Base-by-base conservation (phyloP, 2,797 vertebrate species). In the Silurus aristotelis region DNA sequence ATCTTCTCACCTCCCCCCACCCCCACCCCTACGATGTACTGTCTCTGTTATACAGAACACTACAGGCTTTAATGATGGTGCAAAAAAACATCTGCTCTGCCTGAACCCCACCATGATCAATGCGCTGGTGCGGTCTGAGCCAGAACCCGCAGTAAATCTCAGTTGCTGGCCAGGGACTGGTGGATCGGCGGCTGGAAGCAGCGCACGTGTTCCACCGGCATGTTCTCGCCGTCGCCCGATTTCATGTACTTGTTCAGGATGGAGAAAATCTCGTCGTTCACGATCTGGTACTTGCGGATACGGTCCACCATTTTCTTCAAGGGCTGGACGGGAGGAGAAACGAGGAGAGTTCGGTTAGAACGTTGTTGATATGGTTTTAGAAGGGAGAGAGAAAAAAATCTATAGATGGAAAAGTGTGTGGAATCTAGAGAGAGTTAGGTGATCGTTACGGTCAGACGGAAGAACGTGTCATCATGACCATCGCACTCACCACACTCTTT, bases 101-200 rank as follows among this genome's bases (percentile, higher is more conserved):
- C 38, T 38, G 38, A 38, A 38, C 38, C 38, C 38, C 48, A 52
- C 48, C 43, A 12, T 66, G 43, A 83, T 55, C 78, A 46, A 46
- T 70, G 56, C 64, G 52, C 70, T 9, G 48, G 48, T 52, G 10
- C 48, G 6, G 48, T 38, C 38, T 0, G 2, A 52, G 6, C 48
- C 48, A 1, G 0, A 52, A 1, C 48, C 48, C 7, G 8, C 48
- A 48, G 31, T 2, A 66, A 71, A 0, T 68, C 89, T 95, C 92
- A 99, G 94, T 96, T 99, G 94, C 97, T 98, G 93, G 98, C 98
- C 58, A 99, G 95, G 0, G 98, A 99, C 91, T 99, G 98, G 91
- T 99, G 98, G 83, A 99, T 99, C 0, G 98, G 98, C 0, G 98
- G 98, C 93, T 99, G 98, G 93, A 99, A 99, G 92, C 98, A 99